Evolutionary conservation across 2,888 invertebrate species (phyloP).

Genomic region (Schizotus pectinicornis): DNA sequence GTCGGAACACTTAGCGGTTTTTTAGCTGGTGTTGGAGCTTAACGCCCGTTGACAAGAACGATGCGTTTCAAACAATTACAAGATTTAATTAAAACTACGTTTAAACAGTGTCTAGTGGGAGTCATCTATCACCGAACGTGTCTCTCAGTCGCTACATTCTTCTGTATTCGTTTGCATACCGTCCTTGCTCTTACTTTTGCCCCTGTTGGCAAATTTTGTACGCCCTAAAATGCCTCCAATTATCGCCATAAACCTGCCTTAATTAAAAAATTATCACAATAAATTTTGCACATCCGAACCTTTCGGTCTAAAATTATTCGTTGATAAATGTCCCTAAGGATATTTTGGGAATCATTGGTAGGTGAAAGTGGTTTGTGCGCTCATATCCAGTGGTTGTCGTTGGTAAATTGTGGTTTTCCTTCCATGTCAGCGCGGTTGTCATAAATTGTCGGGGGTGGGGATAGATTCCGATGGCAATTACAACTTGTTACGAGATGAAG

Average conservation of each 20-base stretch:
- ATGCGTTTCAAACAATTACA: slow-evolving; percentile 59
- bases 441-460: slow-evolving; percentile 27
- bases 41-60: slow-evolving; percentile 51
- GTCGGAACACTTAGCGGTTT: slow-evolving; percentile 57
- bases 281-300: too few species aligned
- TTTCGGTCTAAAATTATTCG: too few species aligned
- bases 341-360: too few species aligned
- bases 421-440: slow-evolving; percentile 29
- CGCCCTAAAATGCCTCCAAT: not conserved
- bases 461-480: slow-evolving; percentile 50
- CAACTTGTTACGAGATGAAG: slow-evolving; percentile 52
- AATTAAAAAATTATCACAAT: not conserved
- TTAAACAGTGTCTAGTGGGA: slow-evolving; percentile 57
- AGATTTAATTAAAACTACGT: slow-evolving; percentile 62
- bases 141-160: slow-evolving; percentile 54
- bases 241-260: not conserved
- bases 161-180: slow-evolving; percentile 55
- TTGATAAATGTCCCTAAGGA: too few species aligned
- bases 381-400: too few species aligned
- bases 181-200: slow-evolving; percentile 45
- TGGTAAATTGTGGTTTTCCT: too few species aligned
- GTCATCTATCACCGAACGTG: slow-evolving; percentile 59
- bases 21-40: slow-evolving; percentile 47
- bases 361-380: too few species aligned
- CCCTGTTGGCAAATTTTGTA: slow-evolving; percentile 36